These are phyloP conservation scores for Macrocentrus cingulum DNA, from an alignment of 1,140 invertebrate genomes.

Conservation along the genomic window DNA sequence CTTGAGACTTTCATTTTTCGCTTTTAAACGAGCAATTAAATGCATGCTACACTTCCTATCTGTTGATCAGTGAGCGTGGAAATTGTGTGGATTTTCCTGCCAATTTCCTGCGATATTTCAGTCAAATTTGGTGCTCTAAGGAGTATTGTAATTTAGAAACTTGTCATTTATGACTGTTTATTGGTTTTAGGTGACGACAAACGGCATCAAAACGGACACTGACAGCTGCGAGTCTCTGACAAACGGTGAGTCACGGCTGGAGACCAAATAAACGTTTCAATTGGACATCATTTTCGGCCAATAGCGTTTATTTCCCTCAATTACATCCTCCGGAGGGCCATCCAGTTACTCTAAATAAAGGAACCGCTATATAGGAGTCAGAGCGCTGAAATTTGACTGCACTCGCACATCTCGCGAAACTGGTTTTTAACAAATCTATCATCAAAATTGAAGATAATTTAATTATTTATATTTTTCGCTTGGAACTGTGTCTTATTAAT, in stretches of 20 bases:
- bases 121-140: too few species aligned
- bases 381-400: too few species aligned
- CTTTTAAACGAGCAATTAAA: slow-evolving; percentile 17
- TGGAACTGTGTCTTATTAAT: too few species aligned
- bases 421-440: too few species aligned
- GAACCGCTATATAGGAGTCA: too few species aligned
- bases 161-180: slow-evolving; percentile 41
- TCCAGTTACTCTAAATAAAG: too few species aligned
- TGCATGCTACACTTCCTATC: background rate
- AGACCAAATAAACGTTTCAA: too few species aligned
- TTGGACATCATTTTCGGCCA: too few species aligned
- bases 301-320: slow-evolving; percentile 11
- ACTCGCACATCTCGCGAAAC: too few species aligned
- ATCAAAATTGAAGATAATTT: too few species aligned
- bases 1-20: slow-evolving; percentile 13
- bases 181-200: slow-evolving; percentile 33
- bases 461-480: too few species aligned
- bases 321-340: background rate
- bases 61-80: background rate
- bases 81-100: background rate
- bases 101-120: background rate
- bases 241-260: slow-evolving; percentile 42
- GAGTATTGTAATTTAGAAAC: too few species aligned
- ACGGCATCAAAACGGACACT: slow-evolving; percentile 34
- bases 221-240: slow-evolving; percentile 42